These are phyloP conservation scores for Anabacerthia variegaticeps DNA, from an alignment of 2,797 vertebrate genomes.

Conservation along the genomic window DNA sequence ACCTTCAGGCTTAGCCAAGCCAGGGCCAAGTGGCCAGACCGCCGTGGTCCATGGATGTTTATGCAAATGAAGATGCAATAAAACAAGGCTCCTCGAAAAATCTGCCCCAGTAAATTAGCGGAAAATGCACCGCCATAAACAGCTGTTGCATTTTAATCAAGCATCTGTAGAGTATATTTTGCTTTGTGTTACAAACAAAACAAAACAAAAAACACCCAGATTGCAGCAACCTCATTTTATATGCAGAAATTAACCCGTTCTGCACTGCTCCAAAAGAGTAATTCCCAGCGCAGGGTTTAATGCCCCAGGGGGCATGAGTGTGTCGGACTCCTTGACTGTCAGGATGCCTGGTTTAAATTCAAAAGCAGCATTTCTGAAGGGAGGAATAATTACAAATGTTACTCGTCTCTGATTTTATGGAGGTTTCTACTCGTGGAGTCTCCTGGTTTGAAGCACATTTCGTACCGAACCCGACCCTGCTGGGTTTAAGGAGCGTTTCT, in stretches of 20 bases:
- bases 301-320: fast-evolving
- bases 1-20: not conserved
- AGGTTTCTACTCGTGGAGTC: not conserved
- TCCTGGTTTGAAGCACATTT: not conserved
- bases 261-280: not conserved
- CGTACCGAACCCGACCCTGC: not conserved
- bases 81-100: slow-evolving; percentile 73
- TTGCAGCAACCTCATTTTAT: slow-evolving; percentile 71
- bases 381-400: not conserved
- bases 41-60: slow-evolving; percentile 30
- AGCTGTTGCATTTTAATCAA: slow-evolving; percentile 80
- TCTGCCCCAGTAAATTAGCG: slow-evolving; percentile 75
- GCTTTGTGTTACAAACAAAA: slow-evolving; percentile 70
- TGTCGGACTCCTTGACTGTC: not conserved
- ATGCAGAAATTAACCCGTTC: slow-evolving; percentile 67
- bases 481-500: not conserved
- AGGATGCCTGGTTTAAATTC: not conserved
- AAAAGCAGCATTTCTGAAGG: not conserved
- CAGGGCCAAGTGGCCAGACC: not conserved
- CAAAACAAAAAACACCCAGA: slow-evolving; percentile 69
- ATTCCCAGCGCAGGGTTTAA: not conserved
- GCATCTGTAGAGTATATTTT: slow-evolving; percentile 72
- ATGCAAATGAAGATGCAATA: slow-evolving; percentile 71
- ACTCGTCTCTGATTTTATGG: not conserved
- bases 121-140: slow-evolving; percentile 75